Evolutionary conservation across 2,888 invertebrate species (phyloP), one percentile per base, ranked within the genome.

Genomic region (Drosophila conformis): DNA sequence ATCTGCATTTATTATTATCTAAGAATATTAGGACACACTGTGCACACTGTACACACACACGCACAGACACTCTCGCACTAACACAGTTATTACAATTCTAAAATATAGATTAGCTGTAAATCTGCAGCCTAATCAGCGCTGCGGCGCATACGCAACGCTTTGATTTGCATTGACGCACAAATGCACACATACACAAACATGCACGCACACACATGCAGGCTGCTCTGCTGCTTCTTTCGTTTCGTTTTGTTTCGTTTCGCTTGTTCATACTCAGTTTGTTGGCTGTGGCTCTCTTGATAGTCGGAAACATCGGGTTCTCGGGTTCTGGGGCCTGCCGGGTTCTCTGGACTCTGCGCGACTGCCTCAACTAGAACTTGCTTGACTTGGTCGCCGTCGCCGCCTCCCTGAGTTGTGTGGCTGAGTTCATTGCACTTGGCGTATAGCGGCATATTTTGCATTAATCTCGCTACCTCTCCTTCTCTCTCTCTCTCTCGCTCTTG

Each of bases 51-150:
- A 52, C 6, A 25, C 35, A 52, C 52, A 52, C 33, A 33, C 48
- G 29, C 18, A 29, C 2, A 33, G 29, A 36, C 5, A 35, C 51
- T 13, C 7, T 33, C 53, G 21, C n/a, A 53, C 35, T 15, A 21
- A 35, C 53, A 54, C 35, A 60, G 60, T 74, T 72, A 88, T 72
- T 69, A 78, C 76, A 72, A 78, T 86, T 71, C 73, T 85, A 54
- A 83, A 83, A 89, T 87, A 89, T 86, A 89, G 90, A 87, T 90
- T 87, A 87, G 87, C 90, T 84, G 89, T 87, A 89, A 87, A 87
- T 87, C 87, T 72, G 33, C 62, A 48, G 77, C 73, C 84, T 83
- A 89, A 87, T 90, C 87, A 90, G 83, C 63, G 42, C 60, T 48
- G 53, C 40, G 35, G 49, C 69, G 67, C 49, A 78, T 74, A 78